These are phyloP conservation scores for Drosophila sturtevanti DNA, from an alignment of 1,140 invertebrate genomes.

Conservation along the genomic window DNA sequence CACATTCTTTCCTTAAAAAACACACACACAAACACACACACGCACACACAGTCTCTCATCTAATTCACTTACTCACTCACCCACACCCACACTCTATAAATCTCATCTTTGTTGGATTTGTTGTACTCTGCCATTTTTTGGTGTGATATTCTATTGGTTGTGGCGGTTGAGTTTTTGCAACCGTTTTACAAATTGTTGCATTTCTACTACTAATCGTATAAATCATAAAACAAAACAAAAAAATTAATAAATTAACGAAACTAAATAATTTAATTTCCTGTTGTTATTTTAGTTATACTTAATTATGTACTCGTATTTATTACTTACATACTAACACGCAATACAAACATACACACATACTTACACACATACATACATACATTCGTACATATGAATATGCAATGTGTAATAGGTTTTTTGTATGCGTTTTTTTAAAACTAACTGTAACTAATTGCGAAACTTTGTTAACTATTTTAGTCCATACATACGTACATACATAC, in stretches of 20 bases:
- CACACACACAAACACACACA: constrained; percentile 25
- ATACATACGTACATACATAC: constrained; percentile 72
- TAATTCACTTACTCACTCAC: constrained; percentile 7
- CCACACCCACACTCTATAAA: constrained; percentile 38
- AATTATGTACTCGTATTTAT: constrained; percentile 2
- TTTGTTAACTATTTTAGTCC: constrained; percentile 80
- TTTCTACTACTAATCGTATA: constrained; percentile 68
- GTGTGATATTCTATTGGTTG: constrained; percentile 82
- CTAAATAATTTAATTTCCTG: constrained; percentile 68
- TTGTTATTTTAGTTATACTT: constrained; percentile 65
- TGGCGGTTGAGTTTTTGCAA: constrained; percentile 65
- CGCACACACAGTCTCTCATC: constrained; percentile 19
- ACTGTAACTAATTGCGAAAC: constrained; percentile 62
- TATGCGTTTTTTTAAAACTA: constrained; percentile 64
- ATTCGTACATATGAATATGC: constrained; percentile 9
- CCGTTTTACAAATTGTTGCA: constrained; percentile 80
- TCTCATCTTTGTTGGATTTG: constrained; percentile 66
- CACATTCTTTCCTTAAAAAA: constrained; percentile 42
- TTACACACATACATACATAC: constrained; percentile 17
- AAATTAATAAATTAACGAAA: not conserved
- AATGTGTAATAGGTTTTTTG: constrained; percentile 47
- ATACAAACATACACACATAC: constrained; percentile 14
- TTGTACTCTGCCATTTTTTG: constrained; percentile 77
- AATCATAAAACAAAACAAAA: constrained; percentile 11
- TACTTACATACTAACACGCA: constrained; percentile 20